Evolutionary conservation across 23 tunicate genomes (phyloP), one percentile per base, ranked within the genome.

Genomic region (Ciona savignyi): DNA sequence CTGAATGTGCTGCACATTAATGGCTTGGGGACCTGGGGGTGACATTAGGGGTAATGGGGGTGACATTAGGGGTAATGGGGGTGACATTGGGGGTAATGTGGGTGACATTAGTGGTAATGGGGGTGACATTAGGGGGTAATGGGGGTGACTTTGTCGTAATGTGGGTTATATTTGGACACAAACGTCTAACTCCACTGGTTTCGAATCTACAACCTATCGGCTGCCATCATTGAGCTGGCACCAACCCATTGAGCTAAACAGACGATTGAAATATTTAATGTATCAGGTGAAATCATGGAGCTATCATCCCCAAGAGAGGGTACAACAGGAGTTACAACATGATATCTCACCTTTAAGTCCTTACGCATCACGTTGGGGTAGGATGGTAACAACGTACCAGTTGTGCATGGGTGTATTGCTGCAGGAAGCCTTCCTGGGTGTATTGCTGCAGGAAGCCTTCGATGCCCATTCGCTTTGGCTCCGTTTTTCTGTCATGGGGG

Each of bases 331-430:
- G 26, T 4, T 1, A 30, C 4, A 51, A 30, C 4, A 9, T 29
- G 29, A 4, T 34, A 4, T 24, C 79, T 31, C 70, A 91, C 97
- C 80, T 60, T 67, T 31, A 91, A 42, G 60, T 91, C 97, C 56
- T 80, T 66, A 51, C 79, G 71, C 97, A 91, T 91, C 0, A 68
- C 80, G 65, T 91, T 73, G 29, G 97, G 97, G 97, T 1, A 91
- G 74, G 27, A 91, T 62, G 27, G 97, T 68, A 19, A 91, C 97
- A 33, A 91, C 90, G 60, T 91, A 91, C 97, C 97, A 91, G 75
- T 84, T 85, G 1, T 80, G 77, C 70, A 3, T 70, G 21, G 3
- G 79, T 51, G 68, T 90, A 90, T 11, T 81, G 62, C 0, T 74
- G 29, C 1, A 90, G 32, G 70, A 90, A 90, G 30, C 69, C 75